Base-by-base conservation (phyloP, 2,888 invertebrate genomes). In the Volucella inflata region DNA sequence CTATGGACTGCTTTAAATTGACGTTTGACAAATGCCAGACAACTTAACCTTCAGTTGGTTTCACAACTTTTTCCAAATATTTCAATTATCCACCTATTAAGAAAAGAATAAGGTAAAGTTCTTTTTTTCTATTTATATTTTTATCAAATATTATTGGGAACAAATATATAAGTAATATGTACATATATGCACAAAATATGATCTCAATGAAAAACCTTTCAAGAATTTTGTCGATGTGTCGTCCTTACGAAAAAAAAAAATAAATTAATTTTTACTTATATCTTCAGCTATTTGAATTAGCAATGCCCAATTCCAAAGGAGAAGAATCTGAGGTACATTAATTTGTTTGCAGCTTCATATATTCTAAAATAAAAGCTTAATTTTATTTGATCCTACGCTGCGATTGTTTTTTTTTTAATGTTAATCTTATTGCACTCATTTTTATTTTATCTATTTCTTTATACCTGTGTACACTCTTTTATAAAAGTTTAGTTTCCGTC, bases 241-340 rank as follows among this genome's bases (percentile, higher is more conserved):
- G 55, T 64, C 36, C 17, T 9, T 67, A 17, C 8, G 12, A 42
- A 64, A 59, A 44, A 40, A 16, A 50, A 36, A 16, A 71, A 36
- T 50, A 68, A 67, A 53, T 10, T n/a, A 38, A 60, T 62, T 62
- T 51, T 60, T 72, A 62, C 38, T 53, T 64, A 16, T 71, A 50
- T 75, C 64, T 65, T 50, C 59, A 76, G 71, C 60, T 44, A 80
- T 65, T 70, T 50, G 17, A 68, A 50, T 75, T 57, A 78, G 68
- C 68, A 70, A 87, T 87, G 87, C 72, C 64, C 48, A 78, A 78
- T 60, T 74, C 82, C 53, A 68, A 70, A 46, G 82, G 82, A 74
- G 82, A 87, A 59, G 44, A 55, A 36, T 75, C 42, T 30, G 82
- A 87, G 87, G 87, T 87, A 87, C 46, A 67, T 55, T 17, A 51